Conservation (phyloP, 2,797 vertebrate genomes). For the Mormyrus proboscirostris region DNA sequence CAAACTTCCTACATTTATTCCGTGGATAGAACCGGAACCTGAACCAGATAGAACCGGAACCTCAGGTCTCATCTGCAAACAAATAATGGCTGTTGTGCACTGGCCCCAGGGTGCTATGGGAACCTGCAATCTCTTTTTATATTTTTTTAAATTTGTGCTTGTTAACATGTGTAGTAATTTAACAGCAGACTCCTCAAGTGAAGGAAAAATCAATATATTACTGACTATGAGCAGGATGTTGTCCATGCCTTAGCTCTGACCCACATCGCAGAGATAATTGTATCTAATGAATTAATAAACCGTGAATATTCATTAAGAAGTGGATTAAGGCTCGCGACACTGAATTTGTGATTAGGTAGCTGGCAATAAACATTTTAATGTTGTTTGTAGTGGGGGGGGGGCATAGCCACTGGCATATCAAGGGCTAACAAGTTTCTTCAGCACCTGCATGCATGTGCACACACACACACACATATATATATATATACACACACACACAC, state of each 20-base stretch:
- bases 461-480: neutral
- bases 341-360: neutral
- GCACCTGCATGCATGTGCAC: neutral
- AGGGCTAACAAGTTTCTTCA: neutral
- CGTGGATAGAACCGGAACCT: neutral
- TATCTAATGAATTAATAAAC: constrained; percentile 3
- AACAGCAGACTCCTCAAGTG: neutral
- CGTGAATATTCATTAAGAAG: constrained; percentile 12
- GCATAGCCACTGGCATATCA: neutral
- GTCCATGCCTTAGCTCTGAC: neutral
- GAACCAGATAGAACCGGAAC: neutral
- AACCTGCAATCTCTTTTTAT: neutral
- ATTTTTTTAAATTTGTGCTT: neutral
- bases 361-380: constrained; percentile 13
- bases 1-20: neutral
- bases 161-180: neutral
- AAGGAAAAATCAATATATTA: constrained; percentile 9
- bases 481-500: neutral
- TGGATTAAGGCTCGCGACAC: neutral
- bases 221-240: neutral
- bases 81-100: neutral
- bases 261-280: constrained; percentile 1
- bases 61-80: neutral
- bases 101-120: neutral
- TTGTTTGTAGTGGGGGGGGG: neutral